Evolutionary conservation across 2,888 invertebrate genomes (phyloP).

Genomic region (Palloptera scutellata): DNA sequence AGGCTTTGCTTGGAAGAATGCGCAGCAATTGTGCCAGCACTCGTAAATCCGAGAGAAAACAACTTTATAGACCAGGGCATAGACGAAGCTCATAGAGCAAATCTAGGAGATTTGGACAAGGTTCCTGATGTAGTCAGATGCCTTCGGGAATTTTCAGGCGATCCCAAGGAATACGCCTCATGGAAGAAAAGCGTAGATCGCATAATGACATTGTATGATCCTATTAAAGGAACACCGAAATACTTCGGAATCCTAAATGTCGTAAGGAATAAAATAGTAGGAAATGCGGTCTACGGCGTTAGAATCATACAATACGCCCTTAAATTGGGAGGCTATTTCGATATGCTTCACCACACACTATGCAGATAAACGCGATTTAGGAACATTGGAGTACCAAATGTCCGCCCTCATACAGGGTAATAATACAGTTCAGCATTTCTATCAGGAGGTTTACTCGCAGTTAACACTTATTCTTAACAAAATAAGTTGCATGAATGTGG

Average conservation of each 20-base stretch:
- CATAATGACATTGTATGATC: conserved; percentile 23
- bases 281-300: conserved; percentile 27
- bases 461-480: conserved; percentile 43
- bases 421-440: conserved; percentile 36
- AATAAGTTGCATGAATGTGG: conserved; percentile 37
- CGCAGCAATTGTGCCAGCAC: background rate
- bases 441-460: conserved; percentile 39
- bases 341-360: conserved; percentile 26
- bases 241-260: conserved; percentile 28
- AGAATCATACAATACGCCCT: conserved; percentile 28
- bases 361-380: conserved; percentile 26
- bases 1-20: conserved; percentile 7
- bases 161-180: conserved; percentile 20
- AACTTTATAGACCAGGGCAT: conserved; percentile 6
- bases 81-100: conserved; percentile 13
- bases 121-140: too few species aligned
- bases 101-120: background rate
- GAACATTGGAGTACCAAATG: conserved; percentile 31
- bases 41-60: conserved; percentile 13
- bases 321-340: conserved; percentile 25
- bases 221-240: conserved; percentile 23
- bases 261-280: conserved; percentile 26
- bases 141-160: too few species aligned
- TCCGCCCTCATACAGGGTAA: conserved; percentile 31
- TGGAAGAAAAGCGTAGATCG: conserved; percentile 30